phyloP scores from a whole-genome alignment of 2,888 invertebrate species.

The Polyploca ridens region DNA sequence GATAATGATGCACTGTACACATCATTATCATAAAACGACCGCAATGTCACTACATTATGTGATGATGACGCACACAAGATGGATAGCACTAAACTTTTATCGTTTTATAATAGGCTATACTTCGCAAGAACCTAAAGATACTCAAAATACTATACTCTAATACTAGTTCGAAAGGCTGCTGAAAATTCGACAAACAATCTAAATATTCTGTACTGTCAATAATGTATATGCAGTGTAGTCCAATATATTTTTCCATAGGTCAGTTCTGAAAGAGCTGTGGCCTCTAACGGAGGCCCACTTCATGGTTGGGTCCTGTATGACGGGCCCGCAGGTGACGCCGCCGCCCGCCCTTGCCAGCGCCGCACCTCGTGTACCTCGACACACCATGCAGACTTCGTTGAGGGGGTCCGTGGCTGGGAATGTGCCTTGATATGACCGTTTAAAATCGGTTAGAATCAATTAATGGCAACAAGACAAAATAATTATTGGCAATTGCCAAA shows the following conservation, averaged over 20 bases:
- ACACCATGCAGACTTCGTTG: constrained; percentile 63
- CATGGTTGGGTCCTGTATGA: constrained; percentile 41
- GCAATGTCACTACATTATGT: no score
- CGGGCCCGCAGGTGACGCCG: constrained; percentile 29
- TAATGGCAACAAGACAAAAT: not conserved
- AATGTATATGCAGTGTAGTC: no score
- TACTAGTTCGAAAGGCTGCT: no score
- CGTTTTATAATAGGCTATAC: no score
- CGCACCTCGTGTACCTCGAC: constrained; percentile 37
- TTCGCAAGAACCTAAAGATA: no score
- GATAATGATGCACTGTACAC: no score
- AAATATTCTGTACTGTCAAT: no score
- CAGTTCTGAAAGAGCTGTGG: constrained; percentile 84
- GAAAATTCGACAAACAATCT: no score
- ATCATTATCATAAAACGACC: no score
- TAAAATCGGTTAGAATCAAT: not conserved
- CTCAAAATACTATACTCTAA: no score
- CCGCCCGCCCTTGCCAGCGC: constrained; percentile 25
- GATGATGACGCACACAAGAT: no score
- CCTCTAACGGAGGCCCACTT: constrained; percentile 85
- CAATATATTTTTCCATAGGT: constrained; percentile 54
- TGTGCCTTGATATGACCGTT: not conserved
- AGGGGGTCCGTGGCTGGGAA: constrained; percentile 30
- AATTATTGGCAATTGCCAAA: constrained; percentile 21
- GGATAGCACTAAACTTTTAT: no score